Evolutionary conservation across 2,797 vertebrate genomes (phyloP).

Genomic region (Pangasius sanitwongsei): DNA sequence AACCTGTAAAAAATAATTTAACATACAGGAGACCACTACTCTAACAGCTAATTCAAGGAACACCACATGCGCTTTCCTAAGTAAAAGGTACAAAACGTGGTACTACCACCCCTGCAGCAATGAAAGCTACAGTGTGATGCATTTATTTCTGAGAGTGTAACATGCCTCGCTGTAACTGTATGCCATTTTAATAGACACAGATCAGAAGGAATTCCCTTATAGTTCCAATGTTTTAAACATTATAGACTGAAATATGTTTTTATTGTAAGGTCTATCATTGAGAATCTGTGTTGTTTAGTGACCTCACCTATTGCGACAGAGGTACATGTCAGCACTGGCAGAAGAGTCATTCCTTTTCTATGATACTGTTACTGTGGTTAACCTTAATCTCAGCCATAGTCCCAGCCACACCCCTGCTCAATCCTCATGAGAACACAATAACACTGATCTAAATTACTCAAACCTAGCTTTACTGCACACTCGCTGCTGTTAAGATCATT

Average conservation of each 20-base stretch:
- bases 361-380: slow-evolving; percentile 47
- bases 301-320: slow-evolving; percentile 57
- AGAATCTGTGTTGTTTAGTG: slow-evolving; percentile 40
- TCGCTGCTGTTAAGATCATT: slow-evolving; percentile 55
- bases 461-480: slow-evolving; percentile 47
- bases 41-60: neutral
- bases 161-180: neutral
- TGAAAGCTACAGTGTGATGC: neutral
- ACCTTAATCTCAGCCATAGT: slow-evolving; percentile 60
- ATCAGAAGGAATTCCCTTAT: neutral
- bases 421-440: slow-evolving; percentile 63
- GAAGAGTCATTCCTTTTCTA: slow-evolving; percentile 38
- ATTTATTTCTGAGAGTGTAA: neutral
- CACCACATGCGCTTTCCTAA: too few species aligned
- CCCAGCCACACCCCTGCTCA: slow-evolving; percentile 67
- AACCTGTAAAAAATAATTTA: neutral
- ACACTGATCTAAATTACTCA: slow-evolving; percentile 71
- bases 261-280: neutral
- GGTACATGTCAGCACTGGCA: slow-evolving; percentile 62
- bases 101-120: neutral
- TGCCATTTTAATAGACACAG: neutral
- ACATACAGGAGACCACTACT: neutral
- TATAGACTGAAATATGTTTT: neutral
- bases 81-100: neutral
- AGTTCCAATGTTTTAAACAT: neutral